Percentiles rank a stretch among this genome's conserved stretches.
Conservation (phyloP, 2,113 vertebrate species). For the mouse (Mus musculus) region DNA sequence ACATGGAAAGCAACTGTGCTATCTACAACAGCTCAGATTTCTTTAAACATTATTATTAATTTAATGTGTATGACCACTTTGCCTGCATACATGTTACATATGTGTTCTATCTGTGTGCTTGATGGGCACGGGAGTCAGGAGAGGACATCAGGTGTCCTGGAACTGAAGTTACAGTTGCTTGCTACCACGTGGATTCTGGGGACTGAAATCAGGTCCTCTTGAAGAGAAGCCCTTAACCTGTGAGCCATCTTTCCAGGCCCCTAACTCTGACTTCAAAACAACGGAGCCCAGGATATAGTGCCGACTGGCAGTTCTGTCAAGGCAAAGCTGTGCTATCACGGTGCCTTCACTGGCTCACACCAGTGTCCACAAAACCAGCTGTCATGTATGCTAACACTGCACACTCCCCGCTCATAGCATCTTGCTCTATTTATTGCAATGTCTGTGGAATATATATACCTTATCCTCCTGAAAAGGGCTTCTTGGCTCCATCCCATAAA, state of each 20-base stretch:
- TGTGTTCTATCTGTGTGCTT: neutral
- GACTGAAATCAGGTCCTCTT: neutral
- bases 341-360: neutral
- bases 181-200: neutral
- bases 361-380: neutral
- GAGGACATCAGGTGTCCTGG: neutral
- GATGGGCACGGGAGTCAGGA: neutral
- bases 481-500: neutral
- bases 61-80: neutral
- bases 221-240: neutral
- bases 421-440: neutral
- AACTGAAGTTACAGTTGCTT: neutral
- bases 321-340: neutral
- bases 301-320: neutral
- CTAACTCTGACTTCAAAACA: neutral
- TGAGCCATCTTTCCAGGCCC: neutral
- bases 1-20: neutral
- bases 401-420: neutral
- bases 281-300: neutral
- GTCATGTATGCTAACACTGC: neutral
- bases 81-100: neutral
- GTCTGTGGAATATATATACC: neutral
- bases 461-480: neutral
- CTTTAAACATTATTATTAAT: neutral
- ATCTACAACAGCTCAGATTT: neutral